Evolutionary conservation across 2,888 invertebrate genomes (phyloP).

Genomic region (Drosophila yooni): DNA sequence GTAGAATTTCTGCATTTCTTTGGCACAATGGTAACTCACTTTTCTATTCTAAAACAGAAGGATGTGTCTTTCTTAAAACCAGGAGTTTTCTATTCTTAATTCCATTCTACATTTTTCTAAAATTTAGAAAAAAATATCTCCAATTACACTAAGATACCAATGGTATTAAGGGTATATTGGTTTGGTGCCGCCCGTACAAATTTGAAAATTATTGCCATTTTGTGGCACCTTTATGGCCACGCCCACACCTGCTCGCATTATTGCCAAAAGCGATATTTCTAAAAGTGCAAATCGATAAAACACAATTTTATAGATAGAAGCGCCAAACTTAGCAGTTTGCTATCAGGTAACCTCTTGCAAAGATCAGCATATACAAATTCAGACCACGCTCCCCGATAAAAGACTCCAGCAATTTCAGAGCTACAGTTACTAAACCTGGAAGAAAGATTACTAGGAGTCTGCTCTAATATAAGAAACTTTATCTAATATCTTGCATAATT

Average conservation of each 20-base stretch:
- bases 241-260: too few relatives aligned
- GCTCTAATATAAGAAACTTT: background rate
- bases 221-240: too few relatives aligned
- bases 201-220: too few relatives aligned
- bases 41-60: background rate
- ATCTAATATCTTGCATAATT: slow-evolving; percentile 14
- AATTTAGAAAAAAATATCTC: too few relatives aligned
- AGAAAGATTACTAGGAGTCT: background rate
- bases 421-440: background rate
- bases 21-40: background rate
- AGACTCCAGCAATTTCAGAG: background rate
- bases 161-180: too few relatives aligned
- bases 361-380: background rate
- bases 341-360: background rate
- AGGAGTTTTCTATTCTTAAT: too few relatives aligned
- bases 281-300: too few relatives aligned
- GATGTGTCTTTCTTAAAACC: background rate
- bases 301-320: background rate
- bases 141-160: too few relatives aligned
- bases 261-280: too few relatives aligned
- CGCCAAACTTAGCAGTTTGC: background rate
- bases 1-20: background rate
- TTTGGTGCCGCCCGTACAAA: too few relatives aligned
- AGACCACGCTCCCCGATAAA: background rate
- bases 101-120: too few relatives aligned